Percentiles rank a stretch among this genome's conserved stretches.
phyloP scores from a whole-genome alignment of 2,888 invertebrate genomes.

The Caenorhabditis doughertyi region DNA sequence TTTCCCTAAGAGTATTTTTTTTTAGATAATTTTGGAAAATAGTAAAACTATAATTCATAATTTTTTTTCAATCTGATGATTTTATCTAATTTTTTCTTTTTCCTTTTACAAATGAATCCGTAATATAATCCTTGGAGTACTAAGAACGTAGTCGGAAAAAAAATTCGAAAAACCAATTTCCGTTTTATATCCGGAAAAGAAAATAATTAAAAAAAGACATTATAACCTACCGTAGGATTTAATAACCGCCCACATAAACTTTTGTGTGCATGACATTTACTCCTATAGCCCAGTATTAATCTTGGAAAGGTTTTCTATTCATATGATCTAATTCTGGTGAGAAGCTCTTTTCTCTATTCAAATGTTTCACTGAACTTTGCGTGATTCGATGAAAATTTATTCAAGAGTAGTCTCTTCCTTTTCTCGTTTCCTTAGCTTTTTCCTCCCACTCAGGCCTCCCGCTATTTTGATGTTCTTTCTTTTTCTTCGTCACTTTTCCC shows the following conservation, averaged over 20 bases:
- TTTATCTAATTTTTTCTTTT: too few species aligned
- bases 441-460: slow-evolving; percentile 1
- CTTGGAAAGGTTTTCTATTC: too few species aligned
- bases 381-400: slow-evolving; percentile 47
- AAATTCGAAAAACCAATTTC: slow-evolving; percentile 1
- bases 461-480: slow-evolving; percentile 40
- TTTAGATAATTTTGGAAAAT: too few species aligned
- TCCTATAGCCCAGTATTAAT: too few species aligned
- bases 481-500: not conserved
- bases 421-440: not conserved
- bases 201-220: not conserved
- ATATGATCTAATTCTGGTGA: not conserved
- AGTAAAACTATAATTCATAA: too few species aligned
- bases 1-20: too few species aligned
- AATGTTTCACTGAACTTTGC: slow-evolving; percentile 14
- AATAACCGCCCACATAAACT: not conserved
- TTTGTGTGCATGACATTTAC: not conserved
- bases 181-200: not conserved
- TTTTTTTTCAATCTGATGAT: too few species aligned
- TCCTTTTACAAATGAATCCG: too few species aligned
- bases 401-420: slow-evolving; percentile 23
- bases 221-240: not conserved
- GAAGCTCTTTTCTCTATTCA: not conserved
- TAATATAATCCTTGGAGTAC: not conserved
- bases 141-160: not conserved